These are phyloP conservation scores for Micronycteris hirsuta DNA, from an alignment of 2,113 vertebrate species.

Conservation along the genomic window DNA sequence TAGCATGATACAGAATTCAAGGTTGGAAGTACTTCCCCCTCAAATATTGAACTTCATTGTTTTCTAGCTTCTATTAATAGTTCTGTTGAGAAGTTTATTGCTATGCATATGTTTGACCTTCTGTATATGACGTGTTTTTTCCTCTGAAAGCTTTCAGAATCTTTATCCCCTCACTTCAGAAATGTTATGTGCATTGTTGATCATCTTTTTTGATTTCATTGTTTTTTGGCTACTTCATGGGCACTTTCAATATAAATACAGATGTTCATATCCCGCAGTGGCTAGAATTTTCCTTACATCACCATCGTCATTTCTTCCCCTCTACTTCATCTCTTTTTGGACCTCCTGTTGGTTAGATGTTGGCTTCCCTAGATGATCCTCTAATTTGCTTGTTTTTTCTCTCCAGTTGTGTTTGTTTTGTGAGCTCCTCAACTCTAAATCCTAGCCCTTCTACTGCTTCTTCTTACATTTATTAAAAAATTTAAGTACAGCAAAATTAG, in stretches of 20 bases:
- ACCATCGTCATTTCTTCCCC: neutral
- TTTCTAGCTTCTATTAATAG: neutral
- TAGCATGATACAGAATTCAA: neutral
- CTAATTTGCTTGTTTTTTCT: slow-evolving; percentile 1
- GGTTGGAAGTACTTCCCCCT: slow-evolving; percentile 11
- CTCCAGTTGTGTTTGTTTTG: neutral
- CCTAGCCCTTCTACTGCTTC: neutral
- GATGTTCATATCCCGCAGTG: neutral
- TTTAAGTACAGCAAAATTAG: neutral
- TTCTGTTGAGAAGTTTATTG: slow-evolving; percentile 5
- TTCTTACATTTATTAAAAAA: neutral
- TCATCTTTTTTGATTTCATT: slow-evolving; percentile 26
- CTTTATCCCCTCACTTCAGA: neutral
- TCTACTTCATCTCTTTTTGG: neutral
- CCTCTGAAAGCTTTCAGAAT: neutral
- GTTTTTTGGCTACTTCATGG: slow-evolving; percentile 3
- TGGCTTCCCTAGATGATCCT: neutral
- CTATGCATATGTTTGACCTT: neutral
- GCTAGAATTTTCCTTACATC: neutral
- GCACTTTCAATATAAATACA: neutral
- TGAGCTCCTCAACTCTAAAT: neutral
- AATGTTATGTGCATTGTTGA: neutral
- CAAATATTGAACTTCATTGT: neutral
- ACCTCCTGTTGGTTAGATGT: neutral
- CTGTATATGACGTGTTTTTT: neutral